Conservation (phyloP, 2,797 vertebrate genomes). For the Falco cherrug region DNA sequence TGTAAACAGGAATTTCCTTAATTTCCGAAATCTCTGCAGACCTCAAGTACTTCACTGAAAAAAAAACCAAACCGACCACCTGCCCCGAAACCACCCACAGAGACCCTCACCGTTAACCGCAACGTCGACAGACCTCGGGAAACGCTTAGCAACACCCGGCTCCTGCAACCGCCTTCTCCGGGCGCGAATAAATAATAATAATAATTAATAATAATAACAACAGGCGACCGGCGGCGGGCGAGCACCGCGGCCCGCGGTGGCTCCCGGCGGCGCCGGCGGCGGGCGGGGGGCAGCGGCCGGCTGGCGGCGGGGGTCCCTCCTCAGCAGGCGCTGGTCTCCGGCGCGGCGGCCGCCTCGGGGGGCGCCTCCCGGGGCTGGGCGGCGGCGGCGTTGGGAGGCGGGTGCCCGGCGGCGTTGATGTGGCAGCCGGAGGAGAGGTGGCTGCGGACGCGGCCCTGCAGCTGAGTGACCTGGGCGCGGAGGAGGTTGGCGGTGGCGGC, state of each 20-base stretch:
- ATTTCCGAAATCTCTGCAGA: constrained; percentile 36
- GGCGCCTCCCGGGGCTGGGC: not conserved
- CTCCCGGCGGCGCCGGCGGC: not conserved
- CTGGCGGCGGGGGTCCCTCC: not conserved
- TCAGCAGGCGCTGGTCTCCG: constrained; percentile 49
- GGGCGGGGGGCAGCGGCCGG: too few relatives aligned
- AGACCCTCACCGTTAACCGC: not conserved
- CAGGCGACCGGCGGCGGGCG: not conserved
- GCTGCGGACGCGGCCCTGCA: constrained; percentile 89
- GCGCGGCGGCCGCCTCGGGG: not conserved
- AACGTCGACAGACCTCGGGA: constrained; percentile 26
- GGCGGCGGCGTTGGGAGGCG: not conserved
- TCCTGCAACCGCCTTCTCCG: not conserved
- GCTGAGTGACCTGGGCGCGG: constrained; percentile 86
- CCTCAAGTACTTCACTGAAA: constrained; percentile 36
- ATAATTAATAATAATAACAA: not conserved
- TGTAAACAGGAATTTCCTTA: constrained; percentile 46
- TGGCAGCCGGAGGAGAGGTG: constrained; percentile 88
- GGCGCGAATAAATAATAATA: constrained; percentile 48
- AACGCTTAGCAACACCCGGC: not conserved
- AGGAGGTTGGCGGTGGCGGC: constrained; percentile 86
- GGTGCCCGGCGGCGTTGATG: constrained; percentile 75
- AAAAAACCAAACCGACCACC: not conserved
- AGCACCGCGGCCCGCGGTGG: not conserved
- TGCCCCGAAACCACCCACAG: constrained; percentile 20